Evolutionary conservation across 2,888 invertebrate species (phyloP).

Genomic region (Ennomos quercinarius): DNA sequence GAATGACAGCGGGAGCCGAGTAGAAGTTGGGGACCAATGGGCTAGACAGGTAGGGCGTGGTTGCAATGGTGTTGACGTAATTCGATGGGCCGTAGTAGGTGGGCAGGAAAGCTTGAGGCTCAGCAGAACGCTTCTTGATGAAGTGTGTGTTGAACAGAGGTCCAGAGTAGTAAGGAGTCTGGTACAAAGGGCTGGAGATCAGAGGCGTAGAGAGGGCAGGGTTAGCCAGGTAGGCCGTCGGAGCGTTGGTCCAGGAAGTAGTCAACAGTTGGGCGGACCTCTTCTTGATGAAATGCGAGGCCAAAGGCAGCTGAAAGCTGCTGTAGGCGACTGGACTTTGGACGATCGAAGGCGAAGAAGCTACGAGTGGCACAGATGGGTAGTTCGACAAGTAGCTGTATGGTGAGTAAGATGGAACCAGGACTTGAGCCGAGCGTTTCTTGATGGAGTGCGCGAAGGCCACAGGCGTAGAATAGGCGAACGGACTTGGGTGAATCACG

Average conservation of each 20-base stretch:
- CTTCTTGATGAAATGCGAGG: slow-evolving; percentile 38
- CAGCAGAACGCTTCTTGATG: slow-evolving; percentile 62
- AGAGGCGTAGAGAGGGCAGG: slow-evolving; percentile 26
- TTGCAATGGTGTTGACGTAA: slow-evolving; percentile 19
- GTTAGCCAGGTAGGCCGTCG: slow-evolving; percentile 25
- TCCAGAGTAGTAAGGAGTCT: slow-evolving; percentile 18
- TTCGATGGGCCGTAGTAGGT: slow-evolving; percentile 43
- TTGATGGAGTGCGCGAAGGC: slow-evolving; percentile 57
- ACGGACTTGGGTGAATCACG: slow-evolving; percentile 64
- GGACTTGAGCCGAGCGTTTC: slow-evolving; percentile 44
- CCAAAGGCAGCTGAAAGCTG: slow-evolving; percentile 12
- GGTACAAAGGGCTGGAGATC: slow-evolving; percentile 18
- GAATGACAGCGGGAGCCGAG: slow-evolving; percentile 27
- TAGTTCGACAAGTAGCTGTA: slow-evolving; percentile 27
- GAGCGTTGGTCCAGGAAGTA: slow-evolving; percentile 40
- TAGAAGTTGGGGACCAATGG: slow-evolving; percentile 21
- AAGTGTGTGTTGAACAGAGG: slow-evolving; percentile 50
- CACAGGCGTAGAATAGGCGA: slow-evolving; percentile 51
- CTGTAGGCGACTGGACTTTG: slow-evolving; percentile 19
- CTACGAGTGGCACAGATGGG: slow-evolving; percentile 13
- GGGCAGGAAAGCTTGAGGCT: slow-evolving; percentile 38
- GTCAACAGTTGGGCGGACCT: slow-evolving; percentile 43
- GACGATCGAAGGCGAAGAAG: slow-evolving; percentile 2
- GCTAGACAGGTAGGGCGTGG: slow-evolving; percentile 19
- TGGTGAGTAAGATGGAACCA: slow-evolving; percentile 25